A percentile compares a stretch with the other conserved stretches of the same genome.
phyloP scores from a whole-genome alignment of 2,888 invertebrate genomes.

The Macrophya annulata region DNA sequence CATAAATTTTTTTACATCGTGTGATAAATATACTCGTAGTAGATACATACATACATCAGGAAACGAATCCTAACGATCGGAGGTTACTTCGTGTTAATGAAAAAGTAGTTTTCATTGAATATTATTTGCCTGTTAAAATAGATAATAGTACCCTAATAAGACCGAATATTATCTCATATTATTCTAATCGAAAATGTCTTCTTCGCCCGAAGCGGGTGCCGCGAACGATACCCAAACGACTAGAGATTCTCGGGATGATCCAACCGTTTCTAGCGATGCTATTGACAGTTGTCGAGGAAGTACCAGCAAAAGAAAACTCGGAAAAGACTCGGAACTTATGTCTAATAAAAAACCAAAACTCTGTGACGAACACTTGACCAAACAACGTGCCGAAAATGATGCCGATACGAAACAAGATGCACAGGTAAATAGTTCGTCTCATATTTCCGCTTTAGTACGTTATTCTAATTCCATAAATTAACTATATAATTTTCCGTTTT shows the following conservation, averaged over 20 bases:
- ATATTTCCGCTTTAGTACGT: not conserved
- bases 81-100: not conserved
- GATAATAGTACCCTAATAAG: not conserved
- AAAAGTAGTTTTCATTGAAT: constrained; percentile 32
- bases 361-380: not conserved
- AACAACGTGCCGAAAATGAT: constrained; percentile 23
- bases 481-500: not conserved
- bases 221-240: constrained; percentile 27
- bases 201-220: constrained; percentile 51
- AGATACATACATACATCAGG: not conserved
- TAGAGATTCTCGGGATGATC: constrained; percentile 16
- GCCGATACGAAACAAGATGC: constrained; percentile 22
- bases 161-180: not conserved
- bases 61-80: not conserved
- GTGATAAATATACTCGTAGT: not conserved
- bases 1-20: not conserved
- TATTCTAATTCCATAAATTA: not conserved
- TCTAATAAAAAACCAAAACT: not conserved
- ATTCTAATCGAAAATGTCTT: constrained; percentile 47
- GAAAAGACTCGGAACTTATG: not conserved
- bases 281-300: constrained; percentile 16
- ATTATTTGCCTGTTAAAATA: constrained; percentile 3
- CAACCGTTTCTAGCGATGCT: not conserved
- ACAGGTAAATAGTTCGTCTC: constrained; percentile 32
- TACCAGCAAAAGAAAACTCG: constrained; percentile 20